Conservation (phyloP, 2,113 vertebrate genomes). For the Bufo bufo region DNA sequence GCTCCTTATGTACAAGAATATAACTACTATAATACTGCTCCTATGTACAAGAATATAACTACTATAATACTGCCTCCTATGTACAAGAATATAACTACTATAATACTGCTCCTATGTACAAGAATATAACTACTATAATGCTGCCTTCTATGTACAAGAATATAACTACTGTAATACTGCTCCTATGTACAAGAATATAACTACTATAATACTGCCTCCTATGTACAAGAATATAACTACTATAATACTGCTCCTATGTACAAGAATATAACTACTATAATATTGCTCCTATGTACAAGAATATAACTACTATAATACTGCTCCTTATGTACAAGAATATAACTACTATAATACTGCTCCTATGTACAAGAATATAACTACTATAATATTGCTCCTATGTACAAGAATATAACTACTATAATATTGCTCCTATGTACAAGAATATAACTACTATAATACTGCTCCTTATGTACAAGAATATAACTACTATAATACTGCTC, state of each 20-base stretch:
- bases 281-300: not conserved
- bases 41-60: conserved; percentile 2
- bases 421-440: too few relatives aligned
- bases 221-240: too few relatives aligned
- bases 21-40: not conserved
- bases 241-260: not conserved
- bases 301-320: conserved; percentile 6
- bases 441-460: too few relatives aligned
- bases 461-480: not conserved
- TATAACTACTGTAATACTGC: not conserved
- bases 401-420: too few relatives aligned
- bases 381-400: not conserved
- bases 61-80: conserved; percentile 6
- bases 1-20: too few relatives aligned
- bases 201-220: too few relatives aligned
- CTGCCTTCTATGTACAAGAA: not conserved
- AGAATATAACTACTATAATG: not conserved
- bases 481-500: conserved; percentile 3
- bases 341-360: not conserved
- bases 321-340: not conserved
- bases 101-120: not conserved
- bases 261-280: conserved; percentile 9
- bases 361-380: not conserved
- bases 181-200: too few relatives aligned
- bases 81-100: conserved; percentile 1